Conservation (phyloP, 2,113 vertebrate species). For the Dissostichus mawsoni region DNA sequence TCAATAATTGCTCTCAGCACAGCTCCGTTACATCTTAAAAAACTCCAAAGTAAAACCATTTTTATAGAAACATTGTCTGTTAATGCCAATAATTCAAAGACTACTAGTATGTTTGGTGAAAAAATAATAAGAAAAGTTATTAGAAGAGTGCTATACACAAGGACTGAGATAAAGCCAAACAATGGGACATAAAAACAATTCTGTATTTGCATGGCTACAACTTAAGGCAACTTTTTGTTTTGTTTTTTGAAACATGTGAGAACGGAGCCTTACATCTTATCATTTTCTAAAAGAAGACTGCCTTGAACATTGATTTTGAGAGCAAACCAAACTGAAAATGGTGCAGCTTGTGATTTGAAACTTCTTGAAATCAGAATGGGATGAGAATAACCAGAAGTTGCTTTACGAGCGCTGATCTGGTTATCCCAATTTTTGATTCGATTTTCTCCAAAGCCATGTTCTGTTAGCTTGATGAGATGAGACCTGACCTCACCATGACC, state of each 20-base stretch:
- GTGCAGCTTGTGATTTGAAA: background rate
- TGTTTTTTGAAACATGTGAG: too few species aligned
- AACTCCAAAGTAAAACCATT: too few species aligned
- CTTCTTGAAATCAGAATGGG: background rate
- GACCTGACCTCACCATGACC: background rate
- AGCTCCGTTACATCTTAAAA: background rate
- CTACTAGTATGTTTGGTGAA: background rate
- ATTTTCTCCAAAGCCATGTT: background rate
- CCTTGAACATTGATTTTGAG: background rate
- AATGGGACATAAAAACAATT: background rate
- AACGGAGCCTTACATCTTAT: background rate
- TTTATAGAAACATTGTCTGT: background rate
- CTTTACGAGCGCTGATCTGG: background rate
- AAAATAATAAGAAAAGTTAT: background rate
- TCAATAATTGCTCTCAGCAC: background rate
- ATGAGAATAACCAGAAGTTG: background rate
- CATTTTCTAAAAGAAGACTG: background rate
- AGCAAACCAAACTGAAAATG: background rate
- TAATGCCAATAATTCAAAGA: background rate
- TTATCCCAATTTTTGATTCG: background rate
- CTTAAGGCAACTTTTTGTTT: background rate
- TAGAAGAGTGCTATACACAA: background rate
- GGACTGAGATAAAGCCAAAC: background rate
- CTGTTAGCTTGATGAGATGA: background rate
- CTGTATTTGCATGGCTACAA: background rate